Conservation (phyloP, 2,113 vertebrate species). For the Gracilinanus agilis region DNA sequence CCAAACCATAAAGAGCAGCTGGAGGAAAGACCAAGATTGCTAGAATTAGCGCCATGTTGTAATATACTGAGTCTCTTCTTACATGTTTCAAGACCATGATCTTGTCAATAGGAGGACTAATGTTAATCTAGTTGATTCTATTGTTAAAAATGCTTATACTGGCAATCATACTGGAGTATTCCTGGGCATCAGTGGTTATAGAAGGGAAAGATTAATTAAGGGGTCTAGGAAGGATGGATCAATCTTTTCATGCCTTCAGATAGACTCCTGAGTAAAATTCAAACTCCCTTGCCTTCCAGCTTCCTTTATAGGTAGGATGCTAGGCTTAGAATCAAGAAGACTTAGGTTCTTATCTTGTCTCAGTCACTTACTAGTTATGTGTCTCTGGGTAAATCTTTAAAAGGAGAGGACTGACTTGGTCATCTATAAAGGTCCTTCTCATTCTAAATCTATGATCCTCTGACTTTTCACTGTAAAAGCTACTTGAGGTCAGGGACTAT, state of each 20-base stretch:
- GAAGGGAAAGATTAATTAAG: neutral
- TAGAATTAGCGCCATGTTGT: neutral
- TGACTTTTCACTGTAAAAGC: no score
- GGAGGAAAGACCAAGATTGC: neutral
- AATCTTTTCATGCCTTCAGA: neutral
- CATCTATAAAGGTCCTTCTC: neutral
- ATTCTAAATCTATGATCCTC: no score
- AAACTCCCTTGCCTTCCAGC: neutral
- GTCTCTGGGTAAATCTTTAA: neutral
- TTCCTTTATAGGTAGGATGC: no score
- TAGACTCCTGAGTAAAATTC: neutral
- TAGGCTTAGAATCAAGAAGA: no score
- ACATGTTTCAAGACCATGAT: neutral
- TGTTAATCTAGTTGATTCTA: neutral
- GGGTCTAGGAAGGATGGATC: neutral
- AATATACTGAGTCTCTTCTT: neutral
- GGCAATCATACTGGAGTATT: neutral
- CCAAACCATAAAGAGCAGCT: neutral
- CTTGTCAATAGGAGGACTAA: neutral
- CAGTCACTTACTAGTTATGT: no score
- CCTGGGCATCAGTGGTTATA: neutral
- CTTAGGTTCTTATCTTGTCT: no score
- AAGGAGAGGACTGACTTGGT: neutral
- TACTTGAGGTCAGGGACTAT: no score
- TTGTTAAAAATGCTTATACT: slow-evolving; percentile 24